These are phyloP conservation scores for Heteronetta atricapilla DNA, from an alignment of 2,113 vertebrate genomes.

Conservation along the genomic window DNA sequence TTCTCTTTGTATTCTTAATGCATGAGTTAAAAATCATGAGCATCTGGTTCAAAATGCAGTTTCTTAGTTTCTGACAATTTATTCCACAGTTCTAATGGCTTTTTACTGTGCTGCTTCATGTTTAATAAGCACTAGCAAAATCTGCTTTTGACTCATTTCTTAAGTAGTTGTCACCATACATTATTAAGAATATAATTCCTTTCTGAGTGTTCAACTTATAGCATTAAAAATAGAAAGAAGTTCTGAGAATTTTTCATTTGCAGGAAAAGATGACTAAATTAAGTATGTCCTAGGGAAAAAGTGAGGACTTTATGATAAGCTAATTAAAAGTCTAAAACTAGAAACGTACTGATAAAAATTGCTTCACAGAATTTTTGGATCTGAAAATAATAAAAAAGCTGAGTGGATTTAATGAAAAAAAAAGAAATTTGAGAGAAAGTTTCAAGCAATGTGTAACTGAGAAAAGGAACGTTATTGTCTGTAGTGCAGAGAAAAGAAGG, in stretches of 20 bases:
- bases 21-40: not conserved
- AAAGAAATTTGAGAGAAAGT: not conserved
- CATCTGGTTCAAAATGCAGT: not conserved
- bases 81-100: not conserved
- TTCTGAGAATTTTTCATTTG: conserved; percentile 9
- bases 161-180: not conserved
- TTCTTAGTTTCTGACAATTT: not conserved
- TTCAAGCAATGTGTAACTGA: not conserved
- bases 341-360: not conserved
- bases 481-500: not conserved
- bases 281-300: conserved; percentile 16
- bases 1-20: not conserved
- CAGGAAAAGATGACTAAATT: conserved; percentile 3
- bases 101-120: not conserved
- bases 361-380: not conserved
- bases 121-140: not conserved
- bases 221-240: conserved; percentile 4
- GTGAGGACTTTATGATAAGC: not conserved
- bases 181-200: conserved; percentile 15
- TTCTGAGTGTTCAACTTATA: not conserved
- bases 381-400: not conserved
- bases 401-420: not conserved
- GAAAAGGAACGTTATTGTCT: not conserved
- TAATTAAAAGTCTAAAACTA: conserved; percentile 32
- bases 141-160: conserved; percentile 10